A percentile compares a stretch with the other conserved stretches of the same genome.
Evolutionary conservation across 2,888 invertebrate genomes (phyloP).

Genomic region (Eristalis arbustorum): DNA sequence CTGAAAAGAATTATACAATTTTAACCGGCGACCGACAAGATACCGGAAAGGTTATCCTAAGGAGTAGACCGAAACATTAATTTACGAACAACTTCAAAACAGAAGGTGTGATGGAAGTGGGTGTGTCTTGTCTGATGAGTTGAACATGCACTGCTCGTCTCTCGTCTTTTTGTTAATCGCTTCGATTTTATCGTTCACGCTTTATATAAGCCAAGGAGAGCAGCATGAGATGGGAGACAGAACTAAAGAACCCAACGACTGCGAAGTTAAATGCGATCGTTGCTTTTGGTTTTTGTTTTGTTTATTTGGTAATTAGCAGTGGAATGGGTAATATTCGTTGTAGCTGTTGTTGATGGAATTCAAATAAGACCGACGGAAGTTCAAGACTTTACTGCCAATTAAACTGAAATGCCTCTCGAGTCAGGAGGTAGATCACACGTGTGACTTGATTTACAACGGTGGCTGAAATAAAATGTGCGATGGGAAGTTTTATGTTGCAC

Average conservation of each 20-base stretch:
- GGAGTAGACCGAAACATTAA: background rate
- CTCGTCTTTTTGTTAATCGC: background rate
- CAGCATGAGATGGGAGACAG: background rate
- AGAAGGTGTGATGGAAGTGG: background rate
- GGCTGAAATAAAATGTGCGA: background rate
- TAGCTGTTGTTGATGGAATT: background rate
- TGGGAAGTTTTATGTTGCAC: background rate
- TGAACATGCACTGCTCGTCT: background rate
- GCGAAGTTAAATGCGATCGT: background rate
- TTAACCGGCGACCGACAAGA: background rate
- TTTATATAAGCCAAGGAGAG: background rate
- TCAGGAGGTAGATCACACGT: background rate
- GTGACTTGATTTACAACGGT: background rate
- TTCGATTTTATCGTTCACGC: background rate
- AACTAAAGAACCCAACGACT: background rate
- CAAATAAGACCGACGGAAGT: background rate
- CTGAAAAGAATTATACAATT: background rate
- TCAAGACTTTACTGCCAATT: background rate
- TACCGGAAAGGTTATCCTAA: background rate
- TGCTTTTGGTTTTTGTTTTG: background rate
- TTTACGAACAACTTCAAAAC: background rate
- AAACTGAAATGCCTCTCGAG: background rate
- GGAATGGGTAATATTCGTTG: background rate
- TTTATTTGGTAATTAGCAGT: background rate
- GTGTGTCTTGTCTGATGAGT: background rate